Evolutionary conservation across 2,888 invertebrate species (phyloP).

Genomic region (Pinctada fucata): DNA sequence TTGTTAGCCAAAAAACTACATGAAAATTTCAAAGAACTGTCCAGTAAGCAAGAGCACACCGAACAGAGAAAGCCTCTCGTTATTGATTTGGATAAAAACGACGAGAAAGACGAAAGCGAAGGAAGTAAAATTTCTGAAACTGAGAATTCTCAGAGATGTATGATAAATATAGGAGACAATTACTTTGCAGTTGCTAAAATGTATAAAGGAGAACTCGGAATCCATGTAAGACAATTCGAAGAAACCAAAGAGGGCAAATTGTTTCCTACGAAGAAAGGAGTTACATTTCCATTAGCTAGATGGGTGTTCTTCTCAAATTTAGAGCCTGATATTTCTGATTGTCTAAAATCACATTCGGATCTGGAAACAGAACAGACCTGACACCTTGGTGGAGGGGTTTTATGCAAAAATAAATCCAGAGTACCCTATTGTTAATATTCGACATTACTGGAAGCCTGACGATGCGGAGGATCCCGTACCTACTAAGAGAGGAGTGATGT

Average conservation of each 20-base stretch:
- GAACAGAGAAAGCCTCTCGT: too few relatives aligned
- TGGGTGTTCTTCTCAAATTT: slow-evolving; percentile 11
- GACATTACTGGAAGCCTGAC: slow-evolving; percentile 23
- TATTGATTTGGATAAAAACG: too few relatives aligned
- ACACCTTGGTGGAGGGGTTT: slow-evolving; percentile 19
- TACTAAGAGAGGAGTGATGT: slow-evolving; percentile 14
- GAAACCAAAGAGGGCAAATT: neutral
- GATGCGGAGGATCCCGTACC: slow-evolving; percentile 13
- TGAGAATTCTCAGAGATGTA: too few relatives aligned
- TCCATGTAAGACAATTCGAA: slow-evolving; percentile 17
- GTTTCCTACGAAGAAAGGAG: slow-evolving; percentile 23
- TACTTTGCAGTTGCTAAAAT: too few relatives aligned
- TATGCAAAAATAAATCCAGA: slow-evolving; percentile 5
- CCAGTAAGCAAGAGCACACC: too few relatives aligned
- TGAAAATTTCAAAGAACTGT: too few relatives aligned
- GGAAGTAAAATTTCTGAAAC: too few relatives aligned
- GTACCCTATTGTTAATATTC: slow-evolving; percentile 10
- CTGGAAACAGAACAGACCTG: neutral
- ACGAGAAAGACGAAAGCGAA: too few relatives aligned
- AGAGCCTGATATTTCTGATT: neutral
- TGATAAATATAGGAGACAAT: too few relatives aligned
- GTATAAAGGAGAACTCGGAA: slow-evolving; percentile 9
- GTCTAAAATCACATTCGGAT: neutral
- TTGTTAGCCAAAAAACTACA: too few relatives aligned
- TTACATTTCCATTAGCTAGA: slow-evolving; percentile 7